These are phyloP conservation scores for Characodon lateralis DNA, from an alignment of 2,797 vertebrate genomes.

Conservation along the genomic window DNA sequence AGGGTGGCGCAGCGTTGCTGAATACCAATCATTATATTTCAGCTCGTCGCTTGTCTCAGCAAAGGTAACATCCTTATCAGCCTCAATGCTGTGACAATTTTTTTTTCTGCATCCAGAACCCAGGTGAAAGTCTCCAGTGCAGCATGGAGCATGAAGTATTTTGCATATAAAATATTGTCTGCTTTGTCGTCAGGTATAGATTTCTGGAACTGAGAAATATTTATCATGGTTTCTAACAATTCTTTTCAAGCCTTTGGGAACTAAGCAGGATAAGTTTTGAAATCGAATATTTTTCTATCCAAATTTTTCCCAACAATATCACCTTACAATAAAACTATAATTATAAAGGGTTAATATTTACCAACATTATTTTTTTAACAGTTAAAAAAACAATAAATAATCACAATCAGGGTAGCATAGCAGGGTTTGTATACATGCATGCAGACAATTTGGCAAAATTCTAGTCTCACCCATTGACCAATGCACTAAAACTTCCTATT, in stretches of 20 bases:
- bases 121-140: not conserved
- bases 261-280: not conserved
- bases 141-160: not conserved
- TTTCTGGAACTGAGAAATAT: not conserved
- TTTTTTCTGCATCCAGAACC: not conserved
- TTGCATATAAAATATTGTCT: not conserved
- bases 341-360: not conserved
- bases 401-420: not conserved
- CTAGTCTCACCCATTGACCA: not conserved
- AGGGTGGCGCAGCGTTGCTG: conserved; percentile 60
- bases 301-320: not conserved
- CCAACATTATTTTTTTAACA: not conserved
- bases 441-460: not conserved
- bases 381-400: not conserved
- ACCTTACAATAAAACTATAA: not conserved
- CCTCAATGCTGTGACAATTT: conserved; percentile 32
- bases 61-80: conserved; percentile 63
- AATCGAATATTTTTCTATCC: not conserved
- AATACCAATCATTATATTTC: conserved; percentile 83
- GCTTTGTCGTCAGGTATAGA: not conserved
- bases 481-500: not conserved
- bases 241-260: not conserved
- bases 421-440: not conserved
- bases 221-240: not conserved
- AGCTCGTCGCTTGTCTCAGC: conserved; percentile 56